Percentiles rank a stretch among this genome's conserved stretches.
phyloP scores from a whole-genome alignment of 2,113 vertebrate species.

The Cavia aperea region DNA sequence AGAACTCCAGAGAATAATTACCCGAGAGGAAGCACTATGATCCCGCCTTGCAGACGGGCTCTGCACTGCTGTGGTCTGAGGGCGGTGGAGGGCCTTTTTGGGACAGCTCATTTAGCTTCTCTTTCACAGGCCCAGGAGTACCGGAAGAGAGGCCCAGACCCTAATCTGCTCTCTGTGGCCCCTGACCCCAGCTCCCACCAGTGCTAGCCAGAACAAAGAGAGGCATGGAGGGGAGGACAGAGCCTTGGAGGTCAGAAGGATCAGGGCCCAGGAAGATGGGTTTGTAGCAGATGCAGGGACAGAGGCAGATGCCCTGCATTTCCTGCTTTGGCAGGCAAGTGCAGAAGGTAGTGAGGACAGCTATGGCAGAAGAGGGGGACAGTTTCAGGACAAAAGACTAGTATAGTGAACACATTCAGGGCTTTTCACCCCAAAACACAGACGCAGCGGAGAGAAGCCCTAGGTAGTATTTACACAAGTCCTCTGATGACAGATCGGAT shows the following conservation, averaged over 20 bases:
- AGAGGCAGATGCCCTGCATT: neutral
- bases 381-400: constrained; percentile 34
- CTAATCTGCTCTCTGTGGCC: neutral
- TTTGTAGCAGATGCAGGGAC: constrained; percentile 49
- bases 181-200: neutral
- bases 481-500: constrained; percentile 55
- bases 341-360: constrained; percentile 33
- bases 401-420: neutral
- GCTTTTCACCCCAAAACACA: neutral
- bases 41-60: neutral
- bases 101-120: neutral
- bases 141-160: constrained; percentile 39
- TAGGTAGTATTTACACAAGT: constrained; percentile 36
- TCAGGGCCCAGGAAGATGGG: constrained; percentile 50
- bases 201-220: constrained; percentile 30
- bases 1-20: constrained; percentile 29
- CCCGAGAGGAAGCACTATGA: constrained; percentile 31
- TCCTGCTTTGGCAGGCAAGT: constrained; percentile 43
- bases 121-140: neutral
- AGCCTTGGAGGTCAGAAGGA: neutral
- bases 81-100: neutral
- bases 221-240: neutral
- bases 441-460: constrained; percentile 15
- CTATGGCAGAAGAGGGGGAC: neutral
- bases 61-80: neutral